Conservation (phyloP, 92 coral and sea anemone species). For the Zoanthus solanderi region DNA sequence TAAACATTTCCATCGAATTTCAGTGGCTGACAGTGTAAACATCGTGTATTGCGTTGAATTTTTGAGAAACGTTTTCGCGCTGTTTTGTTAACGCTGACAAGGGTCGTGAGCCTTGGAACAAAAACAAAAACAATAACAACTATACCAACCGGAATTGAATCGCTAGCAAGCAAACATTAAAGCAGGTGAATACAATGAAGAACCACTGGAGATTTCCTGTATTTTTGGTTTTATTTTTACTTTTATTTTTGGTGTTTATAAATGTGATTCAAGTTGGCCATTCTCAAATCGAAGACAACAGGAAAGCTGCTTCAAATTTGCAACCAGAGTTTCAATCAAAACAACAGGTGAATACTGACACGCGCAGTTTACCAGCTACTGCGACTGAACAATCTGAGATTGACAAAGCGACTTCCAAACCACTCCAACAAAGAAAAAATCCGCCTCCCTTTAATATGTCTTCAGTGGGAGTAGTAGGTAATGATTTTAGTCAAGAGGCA, state of each 20-base stretch:
- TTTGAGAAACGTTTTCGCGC: background rate
- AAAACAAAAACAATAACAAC: background rate
- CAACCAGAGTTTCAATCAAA: background rate
- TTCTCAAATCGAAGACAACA: background rate
- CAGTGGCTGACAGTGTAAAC: background rate
- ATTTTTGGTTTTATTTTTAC: background rate
- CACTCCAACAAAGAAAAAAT: background rate
- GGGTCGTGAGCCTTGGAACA: background rate
- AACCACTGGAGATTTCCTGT: background rate
- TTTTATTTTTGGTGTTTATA: background rate
- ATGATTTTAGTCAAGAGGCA: constrained; percentile 27
- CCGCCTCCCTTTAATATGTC: background rate
- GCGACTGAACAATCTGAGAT: background rate
- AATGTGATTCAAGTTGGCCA: constrained; percentile 30
- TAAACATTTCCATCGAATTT: background rate
- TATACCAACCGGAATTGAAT: background rate
- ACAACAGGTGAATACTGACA: background rate
- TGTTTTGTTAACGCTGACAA: background rate
- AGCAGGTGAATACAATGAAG: background rate
- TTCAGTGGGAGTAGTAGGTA: constrained; percentile 29
- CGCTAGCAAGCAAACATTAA: background rate
- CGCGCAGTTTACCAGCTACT: background rate
- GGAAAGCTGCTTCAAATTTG: background rate
- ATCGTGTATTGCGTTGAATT: background rate
- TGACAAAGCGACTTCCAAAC: background rate